Percentiles rank a stretch among this genome's conserved stretches.
These are phyloP conservation scores for Dexiosoma caninum DNA, from an alignment of 2,888 invertebrate species.

Conservation along the genomic window DNA sequence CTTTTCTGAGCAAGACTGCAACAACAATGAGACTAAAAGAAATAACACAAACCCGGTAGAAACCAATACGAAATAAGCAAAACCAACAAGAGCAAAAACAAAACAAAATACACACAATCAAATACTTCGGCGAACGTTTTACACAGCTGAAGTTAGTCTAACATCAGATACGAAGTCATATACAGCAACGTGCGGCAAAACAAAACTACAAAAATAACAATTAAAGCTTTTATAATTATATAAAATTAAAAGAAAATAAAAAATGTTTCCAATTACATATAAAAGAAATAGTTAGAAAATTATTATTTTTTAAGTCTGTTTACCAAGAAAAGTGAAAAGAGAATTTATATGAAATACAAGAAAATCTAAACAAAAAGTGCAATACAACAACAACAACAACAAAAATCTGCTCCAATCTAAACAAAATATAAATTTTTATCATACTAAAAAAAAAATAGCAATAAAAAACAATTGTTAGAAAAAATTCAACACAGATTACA, in stretches of 20 bases:
- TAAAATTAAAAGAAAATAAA: constrained; percentile 19
- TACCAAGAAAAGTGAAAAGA: constrained; percentile 13
- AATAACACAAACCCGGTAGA: constrained; percentile 63
- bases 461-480: constrained; percentile 8
- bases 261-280: constrained; percentile 11
- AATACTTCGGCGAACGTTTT: constrained; percentile 67
- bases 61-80: constrained; percentile 56
- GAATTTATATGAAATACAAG: not conserved
- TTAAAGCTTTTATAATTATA: constrained; percentile 30
- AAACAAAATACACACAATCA: constrained; percentile 60
- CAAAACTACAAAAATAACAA: not conserved
- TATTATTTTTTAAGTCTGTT: constrained; percentile 32
- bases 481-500: not conserved
- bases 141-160: constrained; percentile 73
- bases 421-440: not conserved
- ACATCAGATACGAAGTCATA: constrained; percentile 76
- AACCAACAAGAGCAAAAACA: constrained; percentile 35
- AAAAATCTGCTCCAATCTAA: not conserved
- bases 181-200: constrained; percentile 75
- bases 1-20: constrained; percentile 36
- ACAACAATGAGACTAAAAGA: constrained; percentile 38
- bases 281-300: constrained; percentile 26
- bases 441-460: constrained; percentile 12
- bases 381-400: constrained; percentile 21
- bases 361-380: constrained; percentile 30